A percentile compares a stretch with the other conserved stretches of the same genome.
These are phyloP conservation scores for Hirudinaria manillensis DNA, from an alignment of 2,888 invertebrate genomes.

Conservation along the genomic window DNA sequence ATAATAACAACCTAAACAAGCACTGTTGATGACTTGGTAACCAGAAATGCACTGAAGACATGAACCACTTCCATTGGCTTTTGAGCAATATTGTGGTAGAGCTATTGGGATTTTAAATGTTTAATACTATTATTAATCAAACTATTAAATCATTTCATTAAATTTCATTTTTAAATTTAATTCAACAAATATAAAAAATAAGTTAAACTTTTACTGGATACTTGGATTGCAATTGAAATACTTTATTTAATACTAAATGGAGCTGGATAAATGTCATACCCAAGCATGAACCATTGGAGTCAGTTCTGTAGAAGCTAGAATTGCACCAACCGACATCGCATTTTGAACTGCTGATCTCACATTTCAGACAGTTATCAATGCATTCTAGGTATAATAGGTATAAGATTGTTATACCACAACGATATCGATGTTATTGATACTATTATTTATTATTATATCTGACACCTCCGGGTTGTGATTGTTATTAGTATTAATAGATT, in stretches of 20 bases:
- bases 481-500: no score
- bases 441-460: no score
- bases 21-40: neutral
- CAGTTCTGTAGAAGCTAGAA: neutral
- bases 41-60: conserved; percentile 23
- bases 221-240: no score
- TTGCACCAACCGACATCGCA: conserved; percentile 9
- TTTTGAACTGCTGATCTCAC: neutral
- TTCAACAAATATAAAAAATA: no score
- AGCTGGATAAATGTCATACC: neutral
- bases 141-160: neutral
- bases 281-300: neutral
- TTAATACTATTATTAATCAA: neutral
- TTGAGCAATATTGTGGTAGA: neutral
- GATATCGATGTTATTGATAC: no score
- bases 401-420: no score
- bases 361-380: conserved; percentile 6
- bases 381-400: neutral
- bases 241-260: no score
- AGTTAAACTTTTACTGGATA: no score
- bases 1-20: conserved; percentile 7
- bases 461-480: no score
- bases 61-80: neutral
- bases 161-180: neutral
- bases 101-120: neutral